Evolutionary conservation across 2,113 vertebrate genomes (phyloP), one percentile per base, ranked within the genome.

Genomic region (Rhabdornis inornatus): DNA sequence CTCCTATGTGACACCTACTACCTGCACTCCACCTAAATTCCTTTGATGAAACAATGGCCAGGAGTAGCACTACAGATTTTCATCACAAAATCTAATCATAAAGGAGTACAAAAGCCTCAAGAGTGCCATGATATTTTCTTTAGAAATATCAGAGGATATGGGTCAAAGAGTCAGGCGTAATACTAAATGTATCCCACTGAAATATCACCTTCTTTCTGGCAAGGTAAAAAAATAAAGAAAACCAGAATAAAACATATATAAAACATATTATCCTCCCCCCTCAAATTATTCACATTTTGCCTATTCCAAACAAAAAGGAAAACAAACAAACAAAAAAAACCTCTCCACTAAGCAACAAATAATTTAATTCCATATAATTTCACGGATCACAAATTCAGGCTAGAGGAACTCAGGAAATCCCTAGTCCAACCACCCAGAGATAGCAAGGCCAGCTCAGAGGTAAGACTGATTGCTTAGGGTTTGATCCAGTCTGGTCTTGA

Each of bases 231-330:
- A 59, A 4, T 7, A 15, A 45, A 52, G 37, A 69, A 55, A 80
- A 71, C 6, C 8, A 14, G 9, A 75, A 75, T 11, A 21, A 49
- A 84, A 15, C 1, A 37, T 61, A 25, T 6, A 75, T 11, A 21
- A 49, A 84, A 15, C 1, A 37, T 61, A 25, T 6, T 47, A 28
- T 20, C 4, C 2, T 45, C 2, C 3, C 20, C 4, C 1, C 10
- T 79, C 24, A 60, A 68, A 81, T 69, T 69, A 57, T 42, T 40
- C 31, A 55, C 7, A 57, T 23, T 71, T 33, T 6, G 65, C 1
- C 1, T 21, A 80, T 60, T 83, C 25, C 15, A 92, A 88, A 79
- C 2, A 5, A 40, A 45, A 47, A 39, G 2, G 1, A 1, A 11
- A 11, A 15, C 10, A 7, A 8, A 16, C 15, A 27, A 45, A 68